Conservation (phyloP, 1,140 invertebrate species). For the Brachionus angularis region DNA sequence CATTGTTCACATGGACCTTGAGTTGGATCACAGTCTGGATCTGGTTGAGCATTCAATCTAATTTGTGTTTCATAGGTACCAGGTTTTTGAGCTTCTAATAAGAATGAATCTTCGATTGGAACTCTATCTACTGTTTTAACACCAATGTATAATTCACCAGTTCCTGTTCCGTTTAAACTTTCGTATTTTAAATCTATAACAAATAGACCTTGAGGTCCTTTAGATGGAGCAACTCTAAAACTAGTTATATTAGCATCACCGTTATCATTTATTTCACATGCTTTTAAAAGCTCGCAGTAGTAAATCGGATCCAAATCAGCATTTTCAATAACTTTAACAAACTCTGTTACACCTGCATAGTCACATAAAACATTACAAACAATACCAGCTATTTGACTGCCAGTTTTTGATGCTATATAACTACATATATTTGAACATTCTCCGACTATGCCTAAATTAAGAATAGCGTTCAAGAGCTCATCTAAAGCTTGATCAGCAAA, state of each 20-base stretch:
- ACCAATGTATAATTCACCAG: constrained; percentile 49
- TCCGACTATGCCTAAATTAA: constrained; percentile 48
- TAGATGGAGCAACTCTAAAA: constrained; percentile 47
- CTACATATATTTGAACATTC: constrained; percentile 49
- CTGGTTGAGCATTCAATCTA: constrained; percentile 50
- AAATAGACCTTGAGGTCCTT: constrained; percentile 51
- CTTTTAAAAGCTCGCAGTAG: constrained; percentile 51
- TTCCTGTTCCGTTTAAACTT: constrained; percentile 53
- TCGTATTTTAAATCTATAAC: constrained; percentile 40
- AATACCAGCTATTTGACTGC: constrained; percentile 48
- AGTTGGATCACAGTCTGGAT: constrained; percentile 53
- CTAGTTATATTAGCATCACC: constrained; percentile 52
- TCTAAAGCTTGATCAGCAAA: constrained; percentile 50
- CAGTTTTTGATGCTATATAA: constrained; percentile 49
- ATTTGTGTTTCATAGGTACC: constrained; percentile 48
- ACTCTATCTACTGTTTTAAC: constrained; percentile 50
- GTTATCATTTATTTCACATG: constrained; percentile 50
- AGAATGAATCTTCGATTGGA: constrained; percentile 50
- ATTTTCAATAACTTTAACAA: constrained; percentile 51
- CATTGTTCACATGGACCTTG: constrained; percentile 53
- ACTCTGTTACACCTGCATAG: constrained; percentile 51
- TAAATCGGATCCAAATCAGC: constrained; percentile 54
- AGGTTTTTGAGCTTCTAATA: constrained; percentile 47
- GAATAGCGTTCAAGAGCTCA: constrained; percentile 49
- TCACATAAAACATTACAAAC: constrained; percentile 52